Conservation (phyloP, 1,140 invertebrate species). For the Meloidogyne chitwoodi region DNA sequence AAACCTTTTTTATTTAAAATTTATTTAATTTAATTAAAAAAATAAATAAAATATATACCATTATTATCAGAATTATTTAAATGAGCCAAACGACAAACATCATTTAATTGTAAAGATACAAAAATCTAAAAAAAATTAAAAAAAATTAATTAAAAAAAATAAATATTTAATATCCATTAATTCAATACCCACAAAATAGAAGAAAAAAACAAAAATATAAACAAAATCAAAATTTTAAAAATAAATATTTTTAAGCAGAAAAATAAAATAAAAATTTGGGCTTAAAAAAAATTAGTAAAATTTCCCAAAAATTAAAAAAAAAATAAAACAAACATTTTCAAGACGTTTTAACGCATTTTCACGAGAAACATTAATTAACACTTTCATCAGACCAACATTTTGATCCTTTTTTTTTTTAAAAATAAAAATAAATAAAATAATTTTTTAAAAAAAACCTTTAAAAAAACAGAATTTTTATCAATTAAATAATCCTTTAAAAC, state of each 20-base stretch:
- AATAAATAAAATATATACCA: not conserved
- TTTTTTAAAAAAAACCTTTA: conserved; percentile 5
- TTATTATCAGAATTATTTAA: not conserved
- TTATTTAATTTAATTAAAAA: not conserved
- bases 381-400: conserved; percentile 34
- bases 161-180: not conserved
- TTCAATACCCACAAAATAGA: not conserved
- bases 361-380: conserved; percentile 16
- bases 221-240: too few species aligned
- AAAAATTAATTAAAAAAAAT: not conserved
- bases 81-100: conserved; percentile 25
- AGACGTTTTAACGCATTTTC: conserved; percentile 35
- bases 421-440: not conserved
- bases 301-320: too few species aligned
- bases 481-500: conserved; percentile 14
- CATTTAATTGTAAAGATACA: conserved; percentile 24
- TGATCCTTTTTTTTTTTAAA: conserved; percentile 21
- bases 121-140: conserved; percentile 22
- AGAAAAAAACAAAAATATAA: not conserved
- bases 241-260: too few species aligned
- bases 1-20: too few species aligned
- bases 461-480: conserved; percentile 11
- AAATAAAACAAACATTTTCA: conserved; percentile 16
- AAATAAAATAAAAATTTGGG: not conserved
- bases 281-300: not conserved